Base-by-base conservation (phyloP, 2,888 invertebrate species). In the Mythimna ferrago region DNA sequence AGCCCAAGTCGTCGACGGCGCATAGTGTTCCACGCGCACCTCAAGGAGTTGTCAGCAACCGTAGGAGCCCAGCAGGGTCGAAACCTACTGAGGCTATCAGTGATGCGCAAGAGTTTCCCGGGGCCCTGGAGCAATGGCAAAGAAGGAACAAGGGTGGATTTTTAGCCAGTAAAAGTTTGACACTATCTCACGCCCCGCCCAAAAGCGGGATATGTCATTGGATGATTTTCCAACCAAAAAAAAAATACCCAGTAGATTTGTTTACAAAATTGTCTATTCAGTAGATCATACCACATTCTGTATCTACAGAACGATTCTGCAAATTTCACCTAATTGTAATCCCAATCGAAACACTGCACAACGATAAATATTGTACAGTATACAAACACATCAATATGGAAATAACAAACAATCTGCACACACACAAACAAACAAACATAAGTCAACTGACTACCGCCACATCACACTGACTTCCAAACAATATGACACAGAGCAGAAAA, bases 381-480 rank as follows among this genome's bases (percentile, higher is more conserved):
- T n/a, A 51, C 68, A 74, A 80, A 74, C 76, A 80, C 80, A 75
- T 83, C 60, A 80, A 83, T 79, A 73, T 67, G 61, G 64, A 67
- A 75, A 83, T 80, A 66, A 67, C 81, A 70, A 74, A 80, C 75
- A 74, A 57, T 35, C 71, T 70, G 54, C 38, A 54, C 62, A 66
- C 63, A 66, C 60, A 32, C 32, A 32, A 1, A 70, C 54, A 60
- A 54, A 67, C 54, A 21, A 10, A 80, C 71, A 67, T 80, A 72
- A 76, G 66, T 76, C 72, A 81, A 76, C 68, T 70, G 48, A 58
- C 67, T 71, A 66, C 69, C 10, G 56, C 70, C 61, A 60, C 61
- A 83, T 83, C 67, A 75, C 61, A 70, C 69, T 71, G 70, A 66
- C 67, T 83, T 83, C 69, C 83, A 65, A 80, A 83, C 83, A 74